These are phyloP conservation scores for Aplodontia rufa DNA, from an alignment of 2,113 vertebrate species.

Conservation along the genomic window DNA sequence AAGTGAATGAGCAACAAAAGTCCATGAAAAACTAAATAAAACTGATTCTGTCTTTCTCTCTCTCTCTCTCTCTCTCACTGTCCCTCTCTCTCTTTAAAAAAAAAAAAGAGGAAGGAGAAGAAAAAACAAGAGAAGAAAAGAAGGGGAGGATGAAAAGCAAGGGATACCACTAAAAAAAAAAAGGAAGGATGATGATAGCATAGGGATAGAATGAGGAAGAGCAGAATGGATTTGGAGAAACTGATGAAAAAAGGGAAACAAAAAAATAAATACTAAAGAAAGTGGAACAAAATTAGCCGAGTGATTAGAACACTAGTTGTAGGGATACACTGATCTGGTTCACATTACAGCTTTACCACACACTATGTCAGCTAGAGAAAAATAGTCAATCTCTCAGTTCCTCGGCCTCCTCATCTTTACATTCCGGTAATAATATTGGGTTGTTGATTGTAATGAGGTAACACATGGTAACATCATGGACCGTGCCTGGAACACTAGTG, in stretches of 20 bases:
- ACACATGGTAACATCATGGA: neutral
- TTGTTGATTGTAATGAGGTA: neutral
- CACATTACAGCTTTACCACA: neutral
- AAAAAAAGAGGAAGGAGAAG: neutral
- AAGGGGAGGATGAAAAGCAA: neutral
- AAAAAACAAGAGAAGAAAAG: neutral
- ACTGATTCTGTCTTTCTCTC: too few relatives aligned
- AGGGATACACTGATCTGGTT: neutral
- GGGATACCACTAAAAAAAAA: neutral
- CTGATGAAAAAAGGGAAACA: neutral
- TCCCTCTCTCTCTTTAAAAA: too few relatives aligned
- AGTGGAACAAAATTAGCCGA: neutral
- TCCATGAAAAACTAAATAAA: too few relatives aligned
- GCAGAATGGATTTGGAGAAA: neutral
- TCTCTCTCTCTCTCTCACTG: too few relatives aligned
- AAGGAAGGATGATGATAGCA: neutral
- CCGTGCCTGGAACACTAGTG: neutral
- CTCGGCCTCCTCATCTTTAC: neutral
- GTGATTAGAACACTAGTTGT: neutral
- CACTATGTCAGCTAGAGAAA: neutral
- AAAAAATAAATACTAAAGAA: neutral
- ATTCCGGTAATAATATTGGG: neutral
- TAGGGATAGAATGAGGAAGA: neutral
- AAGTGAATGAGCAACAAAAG: too few relatives aligned
- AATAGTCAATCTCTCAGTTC: neutral